phyloP scores from a whole-genome alignment of 2,113 vertebrate genomes.

The Malurus elegans region DNA sequence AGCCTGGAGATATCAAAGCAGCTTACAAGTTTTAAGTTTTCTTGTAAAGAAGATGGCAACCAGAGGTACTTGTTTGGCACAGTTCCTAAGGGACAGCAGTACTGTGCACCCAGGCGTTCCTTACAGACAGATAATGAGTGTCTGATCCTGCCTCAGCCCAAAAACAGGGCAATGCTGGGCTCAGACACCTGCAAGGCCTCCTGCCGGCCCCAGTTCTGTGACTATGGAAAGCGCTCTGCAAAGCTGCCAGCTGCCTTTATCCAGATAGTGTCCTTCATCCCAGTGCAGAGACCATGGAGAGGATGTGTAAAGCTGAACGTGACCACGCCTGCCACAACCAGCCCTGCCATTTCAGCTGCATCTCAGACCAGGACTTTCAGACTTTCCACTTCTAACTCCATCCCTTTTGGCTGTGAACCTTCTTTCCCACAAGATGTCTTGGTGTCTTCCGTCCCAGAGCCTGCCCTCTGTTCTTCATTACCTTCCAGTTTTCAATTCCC shows the following conservation, averaged over 20 bases:
- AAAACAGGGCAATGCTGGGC: rapidly evolving
- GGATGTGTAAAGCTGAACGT: neutral
- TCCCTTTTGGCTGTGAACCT: neutral
- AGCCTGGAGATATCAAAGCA: neutral
- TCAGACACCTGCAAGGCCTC: neutral
- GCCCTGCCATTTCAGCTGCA: neutral
- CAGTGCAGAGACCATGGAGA: neutral
- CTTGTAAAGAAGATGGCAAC: neutral
- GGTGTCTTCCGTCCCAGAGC: neutral
- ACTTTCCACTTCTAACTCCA: neutral
- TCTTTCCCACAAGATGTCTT: neutral
- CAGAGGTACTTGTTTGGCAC: neutral
- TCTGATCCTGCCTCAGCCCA: neutral
- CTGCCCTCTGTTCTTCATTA: neutral
- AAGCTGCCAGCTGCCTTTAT: neutral
- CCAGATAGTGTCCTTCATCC: neutral
- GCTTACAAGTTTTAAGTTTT: neutral
- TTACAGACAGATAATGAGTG: neutral
- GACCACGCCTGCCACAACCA: neutral
- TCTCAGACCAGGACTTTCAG: neutral
- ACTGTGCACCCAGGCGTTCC: neutral
- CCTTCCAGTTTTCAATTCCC: neutral
- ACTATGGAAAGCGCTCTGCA: neutral
- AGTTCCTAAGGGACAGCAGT: neutral
- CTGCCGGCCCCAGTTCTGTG: neutral